Evolutionary conservation across 2,797 vertebrate species (phyloP), one percentile per base, ranked within the genome.

Genomic region (Melopsittacus undulatus): DNA sequence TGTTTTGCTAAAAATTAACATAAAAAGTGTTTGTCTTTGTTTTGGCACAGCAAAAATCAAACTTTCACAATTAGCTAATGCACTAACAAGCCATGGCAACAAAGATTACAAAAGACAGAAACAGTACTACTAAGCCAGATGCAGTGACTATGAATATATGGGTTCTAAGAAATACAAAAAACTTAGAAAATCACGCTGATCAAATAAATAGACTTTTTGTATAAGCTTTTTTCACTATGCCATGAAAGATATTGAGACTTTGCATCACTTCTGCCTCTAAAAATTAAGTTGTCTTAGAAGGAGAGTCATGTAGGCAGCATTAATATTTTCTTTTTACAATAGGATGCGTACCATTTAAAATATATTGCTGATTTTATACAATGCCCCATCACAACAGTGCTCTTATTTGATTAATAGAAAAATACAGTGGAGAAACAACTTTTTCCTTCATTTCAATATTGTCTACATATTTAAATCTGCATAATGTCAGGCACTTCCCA

Each of bases 141-240:
- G 4, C 3, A 87, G 30, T 1, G 1, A 38, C 9, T 29, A 3
- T 14, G 27, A 78, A 1, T 7, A 57, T 8, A 69, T 3, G 29
- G 6, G 13, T 64, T 22, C 16, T 38, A 82, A 63, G 32, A 86
- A 43, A 23, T 6, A 51, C 9, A 48, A 42, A 38, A 67, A 20
- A 0, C 5, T 6, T 52, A 84, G 29, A 67, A 93, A 83, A 63
- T 26, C 9, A 56, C 27, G 66, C 7, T 49, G 32, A 80, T 34
- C 12, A 80, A 69, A 27, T 43, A 30, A 63, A 67, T 0, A 24
- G 6, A 8, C 3, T 24, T 78, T 42, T 68, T 29, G 4, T 29
- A 30, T 14, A 56, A 78, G 59, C 5, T 34, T 67, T 38, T 73
- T 36, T 27, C 73, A 42, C 1, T 2, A 34, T 23, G 24, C 2